These are phyloP conservation scores for Anguilla marmorata DNA, from an alignment of 2,797 vertebrate species.

Conservation along the genomic window DNA sequence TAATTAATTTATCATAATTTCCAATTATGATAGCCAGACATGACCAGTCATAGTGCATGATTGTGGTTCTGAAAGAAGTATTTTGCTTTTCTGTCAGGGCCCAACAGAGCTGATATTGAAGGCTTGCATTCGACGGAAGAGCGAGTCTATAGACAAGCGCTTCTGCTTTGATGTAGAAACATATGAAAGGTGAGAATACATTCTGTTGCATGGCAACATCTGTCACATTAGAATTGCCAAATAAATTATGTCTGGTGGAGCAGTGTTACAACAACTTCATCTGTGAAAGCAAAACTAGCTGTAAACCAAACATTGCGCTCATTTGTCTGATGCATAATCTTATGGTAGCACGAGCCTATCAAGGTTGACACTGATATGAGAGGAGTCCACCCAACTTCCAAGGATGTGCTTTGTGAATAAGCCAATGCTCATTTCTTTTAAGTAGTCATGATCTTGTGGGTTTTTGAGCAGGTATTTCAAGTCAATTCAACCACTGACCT, in stretches of 20 bases:
- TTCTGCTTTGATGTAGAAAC: conserved; percentile 97
- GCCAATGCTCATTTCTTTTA: background rate
- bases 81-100: conserved; percentile 64
- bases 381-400: background rate
- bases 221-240: background rate
- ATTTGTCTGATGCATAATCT: background rate
- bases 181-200: conserved; percentile 81
- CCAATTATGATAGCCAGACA: background rate
- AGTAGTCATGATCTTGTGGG: background rate
- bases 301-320: conserved; percentile 61
- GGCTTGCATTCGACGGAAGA: conserved; percentile 89
- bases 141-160: conserved; percentile 94
- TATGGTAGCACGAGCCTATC: background rate
- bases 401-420: background rate
- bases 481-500: background rate
- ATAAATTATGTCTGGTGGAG: conserved; percentile 42
- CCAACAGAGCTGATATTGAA: conserved; percentile 83
- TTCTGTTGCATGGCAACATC: background rate
- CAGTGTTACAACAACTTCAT: conserved; percentile 62
- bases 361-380: background rate
- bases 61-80: background rate
- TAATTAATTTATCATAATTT: background rate
- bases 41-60: background rate
- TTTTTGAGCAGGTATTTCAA: background rate
- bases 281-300: conserved; percentile 61